phyloP scores from a whole-genome alignment of 2,888 invertebrate species.

The Lasioglossum leucozonium region DNA sequence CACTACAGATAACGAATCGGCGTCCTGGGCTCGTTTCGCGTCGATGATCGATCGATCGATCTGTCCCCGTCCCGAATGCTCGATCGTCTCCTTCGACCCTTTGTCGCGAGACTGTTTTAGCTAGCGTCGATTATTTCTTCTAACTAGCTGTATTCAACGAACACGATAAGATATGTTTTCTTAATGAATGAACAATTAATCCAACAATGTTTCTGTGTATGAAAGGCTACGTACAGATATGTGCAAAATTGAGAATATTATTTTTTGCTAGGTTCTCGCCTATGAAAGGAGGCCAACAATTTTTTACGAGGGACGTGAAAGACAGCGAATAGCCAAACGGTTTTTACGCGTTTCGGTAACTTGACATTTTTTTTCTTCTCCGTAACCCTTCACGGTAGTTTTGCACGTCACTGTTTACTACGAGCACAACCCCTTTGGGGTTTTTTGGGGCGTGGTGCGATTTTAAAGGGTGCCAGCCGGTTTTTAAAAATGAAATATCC shows the following conservation, averaged over 20 bases:
- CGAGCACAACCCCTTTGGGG: slow-evolving; percentile 53
- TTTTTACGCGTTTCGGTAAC: slow-evolving; percentile 32
- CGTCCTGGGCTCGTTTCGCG: slow-evolving; percentile 40
- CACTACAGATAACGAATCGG: slow-evolving; percentile 27
- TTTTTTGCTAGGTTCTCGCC: not conserved
- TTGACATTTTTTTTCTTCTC: slow-evolving; percentile 43
- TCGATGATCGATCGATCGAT: slow-evolving; percentile 68
- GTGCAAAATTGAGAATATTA: not conserved
- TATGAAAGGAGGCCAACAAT: too few species aligned
- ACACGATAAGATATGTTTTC: not conserved
- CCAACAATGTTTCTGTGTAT: not conserved
- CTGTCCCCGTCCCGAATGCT: not conserved
- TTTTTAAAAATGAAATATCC: slow-evolving; percentile 57
- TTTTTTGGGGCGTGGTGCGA: slow-evolving; percentile 58
- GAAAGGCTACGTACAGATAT: not conserved
- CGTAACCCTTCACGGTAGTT: slow-evolving; percentile 44
- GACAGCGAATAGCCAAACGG: slow-evolving; percentile 18
- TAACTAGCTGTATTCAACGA: not conserved
- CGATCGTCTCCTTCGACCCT: not conserved
- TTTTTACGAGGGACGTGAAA: not conserved
- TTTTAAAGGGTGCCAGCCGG: slow-evolving; percentile 46
- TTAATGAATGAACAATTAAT: not conserved
- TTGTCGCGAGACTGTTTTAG: not conserved
- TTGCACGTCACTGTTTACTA: slow-evolving; percentile 76
- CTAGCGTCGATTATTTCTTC: not conserved